Conservation (phyloP, 35 echinoderm and acorn worm species). For the Acanthaster planci region DNA sequence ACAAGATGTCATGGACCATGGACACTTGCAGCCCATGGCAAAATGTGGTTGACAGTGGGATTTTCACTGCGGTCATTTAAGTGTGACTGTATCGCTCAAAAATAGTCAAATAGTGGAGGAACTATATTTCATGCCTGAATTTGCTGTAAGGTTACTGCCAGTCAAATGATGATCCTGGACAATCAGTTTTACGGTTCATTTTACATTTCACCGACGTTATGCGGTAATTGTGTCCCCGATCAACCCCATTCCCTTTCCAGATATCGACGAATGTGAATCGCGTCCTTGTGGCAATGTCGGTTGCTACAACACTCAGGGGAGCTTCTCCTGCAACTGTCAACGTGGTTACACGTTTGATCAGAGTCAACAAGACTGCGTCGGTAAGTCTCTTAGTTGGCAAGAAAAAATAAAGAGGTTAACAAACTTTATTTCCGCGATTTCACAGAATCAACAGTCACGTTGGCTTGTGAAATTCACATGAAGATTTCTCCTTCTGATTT, state of each 20-base stretch:
- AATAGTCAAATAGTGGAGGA: too few species aligned
- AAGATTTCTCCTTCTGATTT: too few species aligned
- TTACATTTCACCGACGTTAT: neutral
- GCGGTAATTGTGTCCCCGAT: neutral
- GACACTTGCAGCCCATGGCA: too few species aligned
- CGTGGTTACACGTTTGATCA: constrained; percentile 35
- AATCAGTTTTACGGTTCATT: neutral
- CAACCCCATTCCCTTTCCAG: neutral
- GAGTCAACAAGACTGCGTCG: constrained; percentile 6
- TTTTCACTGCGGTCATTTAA: too few species aligned
- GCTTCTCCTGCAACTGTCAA: constrained; percentile 33
- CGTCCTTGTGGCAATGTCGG: neutral
- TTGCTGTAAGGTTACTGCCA: too few species aligned
- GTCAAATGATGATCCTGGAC: neutral
- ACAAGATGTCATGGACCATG: too few species aligned
- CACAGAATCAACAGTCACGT: too few species aligned
- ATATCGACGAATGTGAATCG: constrained; percentile 57
- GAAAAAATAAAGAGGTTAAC: constrained; percentile 13
- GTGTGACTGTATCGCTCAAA: too few species aligned
- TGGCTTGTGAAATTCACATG: too few species aligned
- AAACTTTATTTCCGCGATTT: too few species aligned
- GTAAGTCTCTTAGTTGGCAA: neutral
- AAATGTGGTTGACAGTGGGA: too few species aligned
- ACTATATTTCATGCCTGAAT: too few species aligned
- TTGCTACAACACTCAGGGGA: constrained; percentile 19